Evolutionary conservation across 1,140 invertebrate species (phyloP), one percentile per base, ranked within the genome.

Genomic region (Stenopsyche tienmushanensis): DNA sequence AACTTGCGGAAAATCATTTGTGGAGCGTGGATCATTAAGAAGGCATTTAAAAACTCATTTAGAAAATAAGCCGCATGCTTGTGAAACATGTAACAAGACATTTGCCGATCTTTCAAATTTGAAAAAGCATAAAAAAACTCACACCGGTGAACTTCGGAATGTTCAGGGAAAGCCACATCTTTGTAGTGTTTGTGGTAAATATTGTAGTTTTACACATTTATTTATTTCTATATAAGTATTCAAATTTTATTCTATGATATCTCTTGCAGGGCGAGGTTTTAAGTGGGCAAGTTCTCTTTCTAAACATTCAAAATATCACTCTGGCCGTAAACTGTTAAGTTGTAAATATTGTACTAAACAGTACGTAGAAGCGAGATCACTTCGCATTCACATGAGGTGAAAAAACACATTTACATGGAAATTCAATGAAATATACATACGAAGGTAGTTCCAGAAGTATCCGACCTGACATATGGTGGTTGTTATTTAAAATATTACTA

Each of bases 191-290:
- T 85, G 83, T 62, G 80, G 80, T n/a, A 2, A 83, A 82, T 65
- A 77, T 77, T 0, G 86, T 86, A 64, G 77, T 85, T 55, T 86
- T 88, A 18, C 83, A 86, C 5, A 90, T 90, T 15, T 87, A 92
- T 67, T 85, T 93, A 80, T 90, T 87, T 42, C 79, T 90, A 47
- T 91, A 92, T 72, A 84, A 91, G 79, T 85, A 84, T 24, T 85
- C 86, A 24, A 89, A 90, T 69, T 72, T 76, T 3, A 74, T 80
- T 13, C 70, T 72, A 39, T 73, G 25, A 64, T 52, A 75, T 73
- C 15, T 73, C 76, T 49, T n/a, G 25, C 66, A 76, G n/a, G n/a
- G n/a, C n/a, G n/a, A n/a, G n/a, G n/a, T 29, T 54, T 8, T 26
- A 20, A 42, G 18, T 45, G 39, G 44, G 10, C 2, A 8, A 17